Percentiles rank a stretch among this genome's conserved stretches.
Conservation (phyloP, 2,797 vertebrate species). For the Paramormyrops hopkinsi region DNA sequence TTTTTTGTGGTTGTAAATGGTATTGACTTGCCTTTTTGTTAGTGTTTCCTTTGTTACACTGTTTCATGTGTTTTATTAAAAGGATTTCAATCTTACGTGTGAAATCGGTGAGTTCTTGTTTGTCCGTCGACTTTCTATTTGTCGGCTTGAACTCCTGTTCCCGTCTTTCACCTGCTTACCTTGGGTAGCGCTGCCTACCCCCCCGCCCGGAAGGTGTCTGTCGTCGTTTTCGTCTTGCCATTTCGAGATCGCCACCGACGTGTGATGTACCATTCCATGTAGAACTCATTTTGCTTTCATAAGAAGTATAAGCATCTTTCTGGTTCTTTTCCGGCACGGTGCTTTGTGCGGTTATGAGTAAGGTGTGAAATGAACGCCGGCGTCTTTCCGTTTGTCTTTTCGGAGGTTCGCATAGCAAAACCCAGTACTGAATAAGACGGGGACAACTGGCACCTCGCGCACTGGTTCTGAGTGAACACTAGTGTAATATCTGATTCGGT, state of each 20-base stretch:
- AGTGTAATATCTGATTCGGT: not conserved
- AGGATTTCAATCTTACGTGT: conserved; percentile 66
- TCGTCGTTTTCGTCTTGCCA: not conserved
- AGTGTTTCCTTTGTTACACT: conserved; percentile 71
- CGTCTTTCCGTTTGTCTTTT: not conserved
- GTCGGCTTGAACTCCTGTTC: not conserved
- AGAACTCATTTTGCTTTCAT: not conserved
- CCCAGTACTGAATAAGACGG: not conserved
- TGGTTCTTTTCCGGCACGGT: not conserved
- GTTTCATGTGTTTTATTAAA: conserved; percentile 86
- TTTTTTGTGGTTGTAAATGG: conserved; percentile 86
- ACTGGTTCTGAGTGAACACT: not conserved
- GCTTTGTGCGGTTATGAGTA: not conserved
- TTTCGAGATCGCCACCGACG: not conserved
- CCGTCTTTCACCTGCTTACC: not conserved
- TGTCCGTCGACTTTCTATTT: not conserved
- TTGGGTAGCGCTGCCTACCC: not conserved
- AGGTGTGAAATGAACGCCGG: not conserved
- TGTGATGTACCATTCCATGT: not conserved
- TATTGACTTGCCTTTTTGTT: conserved; percentile 68
- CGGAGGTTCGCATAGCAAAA: not conserved
- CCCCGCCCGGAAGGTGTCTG: not conserved
- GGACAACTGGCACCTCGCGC: not conserved
- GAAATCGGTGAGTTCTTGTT: conserved; percentile 16
- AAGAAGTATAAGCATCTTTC: not conserved